Base-by-base conservation (phyloP, 2,888 invertebrate species). In the Apoda limacodes region DNA sequence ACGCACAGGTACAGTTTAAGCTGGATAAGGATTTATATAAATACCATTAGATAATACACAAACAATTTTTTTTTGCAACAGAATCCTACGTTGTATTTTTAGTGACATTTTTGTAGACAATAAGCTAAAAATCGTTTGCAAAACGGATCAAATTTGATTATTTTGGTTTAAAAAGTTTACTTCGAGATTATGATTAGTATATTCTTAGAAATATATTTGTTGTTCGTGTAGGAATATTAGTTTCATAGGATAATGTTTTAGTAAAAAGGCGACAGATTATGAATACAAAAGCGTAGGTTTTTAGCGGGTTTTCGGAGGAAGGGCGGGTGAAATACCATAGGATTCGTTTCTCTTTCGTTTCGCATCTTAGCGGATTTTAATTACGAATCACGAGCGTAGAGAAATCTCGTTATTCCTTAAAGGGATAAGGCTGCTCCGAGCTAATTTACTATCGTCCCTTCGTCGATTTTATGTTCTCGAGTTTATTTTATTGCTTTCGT, bases 341-440 rank as follows among this genome's bases (percentile, higher is more conserved):
- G 50, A 53, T 52, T 55, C 60, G 61, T 63, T 57, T 55, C 61
- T 48, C 71, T 71, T 76, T 78, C 76, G 74, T 78, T 72, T 75
- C 61, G 66, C 63, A 67, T 74, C 72, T 78, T 76, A 80, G 76
- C 78, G 61, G 74, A 76, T 76, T 80, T 76, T 7, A 74, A 76
- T 76, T 80, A 76, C n/a, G 76, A 78, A 80, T 76, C 76, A 76
- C 71, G 61, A 57, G 58, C 63, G 69, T 71, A 69, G 68, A 69
- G 72, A 70, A 72, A 72, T 72, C 74, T 75, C 54, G 70, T 76
- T 76, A 71, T 70, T 56, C 74, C 71, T 74, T 75, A 70, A 71
- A 69, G 63, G 70, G 74, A 69, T 71, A 70, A 66, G 69, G 69
- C 61, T 68, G 60, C 60, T 56, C 50, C 54, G 55, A 64, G 63